Evolutionary conservation across 2,113 vertebrate genomes (phyloP), one percentile per base, ranked within the genome.

Genomic region (Labrus mixtus): DNA sequence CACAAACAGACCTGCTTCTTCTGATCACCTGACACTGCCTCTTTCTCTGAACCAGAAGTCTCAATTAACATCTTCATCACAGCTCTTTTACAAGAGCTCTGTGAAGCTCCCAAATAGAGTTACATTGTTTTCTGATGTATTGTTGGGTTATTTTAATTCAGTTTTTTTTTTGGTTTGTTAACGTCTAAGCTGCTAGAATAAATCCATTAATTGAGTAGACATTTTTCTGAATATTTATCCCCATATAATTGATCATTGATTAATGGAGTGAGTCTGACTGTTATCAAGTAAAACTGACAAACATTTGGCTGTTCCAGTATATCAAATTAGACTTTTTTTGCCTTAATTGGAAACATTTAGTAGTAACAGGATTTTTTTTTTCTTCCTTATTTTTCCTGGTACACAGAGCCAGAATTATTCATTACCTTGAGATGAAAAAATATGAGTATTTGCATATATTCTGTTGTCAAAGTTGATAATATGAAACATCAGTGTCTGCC

Each of bases 1-100:
- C 61, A 64, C 23, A 19, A 6, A 54, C 50, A 71, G 69, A 68
- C 74, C 23, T 41, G 43, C 46, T 25, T 56, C 64, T 25, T 78
- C 29, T 45, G 45, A 72, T 76, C 60, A 53, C 1, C 51, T 58
- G 33, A 73, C 51, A 59, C 37, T 1, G 10, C 23, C 20, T 73
- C 23, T 37, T 3, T 23, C 25, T 66, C 36, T 67, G 25, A 17
- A 43, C 43, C 15, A 41, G 0, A 36, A 5, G 48, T 29, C 45
- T 59, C 46, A 1, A 46, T 45, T 20, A 23, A 58, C 37, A 48
- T 36, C 7, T 29, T n/a, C 39, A 67, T 7, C 43, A 53, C 3
- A 5, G 12, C 5, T 39, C 0, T 41, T 58, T 55, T 17, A 74
- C 16, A 48, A 15, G 12, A 46, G 16, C 17, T 19, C 16, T 7